These are phyloP conservation scores for Myotis findleyi DNA, from an alignment of 2,797 vertebrate genomes.

Conservation along the genomic window DNA sequence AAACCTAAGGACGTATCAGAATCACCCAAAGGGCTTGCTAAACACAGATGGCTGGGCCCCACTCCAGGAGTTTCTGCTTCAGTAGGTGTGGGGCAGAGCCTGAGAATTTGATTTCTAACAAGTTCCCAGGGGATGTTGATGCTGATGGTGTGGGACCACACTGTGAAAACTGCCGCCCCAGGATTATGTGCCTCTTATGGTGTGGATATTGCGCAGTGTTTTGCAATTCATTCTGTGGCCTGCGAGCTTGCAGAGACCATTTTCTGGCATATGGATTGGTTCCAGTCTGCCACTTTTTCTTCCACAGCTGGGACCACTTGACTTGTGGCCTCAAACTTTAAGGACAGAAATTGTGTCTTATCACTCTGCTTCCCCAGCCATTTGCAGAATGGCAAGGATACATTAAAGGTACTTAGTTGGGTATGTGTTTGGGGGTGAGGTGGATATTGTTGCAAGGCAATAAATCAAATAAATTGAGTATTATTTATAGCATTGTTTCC, in stretches of 20 bases:
- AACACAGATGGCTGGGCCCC: neutral
- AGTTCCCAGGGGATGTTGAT: neutral
- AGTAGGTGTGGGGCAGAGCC: neutral
- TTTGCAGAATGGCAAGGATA: neutral
- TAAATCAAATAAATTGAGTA: neutral
- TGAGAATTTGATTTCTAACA: slow-evolving; percentile 12
- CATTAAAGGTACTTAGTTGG: neutral
- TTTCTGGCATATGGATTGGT: neutral
- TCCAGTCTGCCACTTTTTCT: neutral
- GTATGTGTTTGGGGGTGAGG: neutral
- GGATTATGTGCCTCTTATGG: neutral
- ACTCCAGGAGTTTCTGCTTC: neutral
- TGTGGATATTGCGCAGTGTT: neutral
- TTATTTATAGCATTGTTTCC: slow-evolving; percentile 46
- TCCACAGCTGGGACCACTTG: neutral
- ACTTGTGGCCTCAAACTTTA: slow-evolving; percentile 23
- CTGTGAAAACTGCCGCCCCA: neutral
- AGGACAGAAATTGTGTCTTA: slow-evolving; percentile 3
- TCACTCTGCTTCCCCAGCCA: neutral
- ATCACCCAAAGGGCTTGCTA: neutral
- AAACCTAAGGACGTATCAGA: neutral
- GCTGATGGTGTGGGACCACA: neutral
- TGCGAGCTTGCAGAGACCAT: neutral
- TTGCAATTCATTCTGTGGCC: neutral
- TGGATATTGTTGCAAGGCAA: neutral